These are phyloP conservation scores for Fistularia commersonii DNA, from an alignment of 2,797 vertebrate species.

Conservation along the genomic window DNA sequence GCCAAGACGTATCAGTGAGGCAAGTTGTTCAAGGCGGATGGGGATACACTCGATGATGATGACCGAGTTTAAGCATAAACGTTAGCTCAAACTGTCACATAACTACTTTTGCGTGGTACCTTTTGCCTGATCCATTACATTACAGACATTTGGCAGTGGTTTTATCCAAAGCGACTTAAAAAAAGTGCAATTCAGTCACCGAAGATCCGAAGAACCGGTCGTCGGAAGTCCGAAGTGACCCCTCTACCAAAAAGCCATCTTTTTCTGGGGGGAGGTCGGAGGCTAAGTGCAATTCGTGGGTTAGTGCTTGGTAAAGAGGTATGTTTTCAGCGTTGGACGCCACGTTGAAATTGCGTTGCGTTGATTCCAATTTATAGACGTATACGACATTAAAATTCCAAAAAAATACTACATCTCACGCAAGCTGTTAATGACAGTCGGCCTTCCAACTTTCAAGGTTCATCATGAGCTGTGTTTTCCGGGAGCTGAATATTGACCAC, in stretches of 20 bases:
- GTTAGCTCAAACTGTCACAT: no score
- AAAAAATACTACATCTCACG: background rate
- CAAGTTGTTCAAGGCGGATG: slow-evolving; percentile 3
- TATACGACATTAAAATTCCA: background rate
- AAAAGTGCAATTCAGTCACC: no score
- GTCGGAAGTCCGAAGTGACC: no score
- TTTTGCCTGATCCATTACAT: slow-evolving; percentile 8
- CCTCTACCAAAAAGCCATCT: no score
- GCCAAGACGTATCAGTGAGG: slow-evolving; percentile 1
- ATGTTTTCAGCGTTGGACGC: no score
- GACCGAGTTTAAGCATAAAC: slow-evolving; percentile 14
- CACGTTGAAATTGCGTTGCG: background rate
- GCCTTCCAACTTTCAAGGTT: background rate
- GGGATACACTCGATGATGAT: slow-evolving; percentile 8
- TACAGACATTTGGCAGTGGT: no score
- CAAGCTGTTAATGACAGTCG: background rate
- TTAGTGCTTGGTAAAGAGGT: no score
- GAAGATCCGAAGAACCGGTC: no score
- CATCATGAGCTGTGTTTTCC: slow-evolving; percentile 14
- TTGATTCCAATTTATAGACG: background rate
- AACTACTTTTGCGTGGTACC: no score
- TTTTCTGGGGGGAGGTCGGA: no score
- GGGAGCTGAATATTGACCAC: slow-evolving; percentile 20
- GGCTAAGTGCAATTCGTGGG: no score
- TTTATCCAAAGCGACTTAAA: no score